Conservation (phyloP, 2,888 invertebrate genomes). For the Mimumesa dahlbomi region DNA sequence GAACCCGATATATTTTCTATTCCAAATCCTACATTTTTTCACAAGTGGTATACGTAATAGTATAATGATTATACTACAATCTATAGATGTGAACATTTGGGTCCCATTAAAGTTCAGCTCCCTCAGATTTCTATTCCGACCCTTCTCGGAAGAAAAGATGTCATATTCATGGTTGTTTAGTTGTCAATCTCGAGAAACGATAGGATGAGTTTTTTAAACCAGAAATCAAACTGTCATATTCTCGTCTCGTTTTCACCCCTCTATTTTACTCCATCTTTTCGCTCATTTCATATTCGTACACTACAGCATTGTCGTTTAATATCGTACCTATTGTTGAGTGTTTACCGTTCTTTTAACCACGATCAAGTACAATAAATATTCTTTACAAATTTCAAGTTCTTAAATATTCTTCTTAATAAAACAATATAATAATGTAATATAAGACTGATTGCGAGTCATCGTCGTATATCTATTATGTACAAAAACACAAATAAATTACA, state of each 20-base stretch:
- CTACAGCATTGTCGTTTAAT: slow-evolving; percentile 48
- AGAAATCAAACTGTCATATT: slow-evolving; percentile 64
- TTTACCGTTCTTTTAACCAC: neutral
- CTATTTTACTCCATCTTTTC: slow-evolving; percentile 44
- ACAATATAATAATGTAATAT: too few species aligned
- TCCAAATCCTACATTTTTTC: too few species aligned
- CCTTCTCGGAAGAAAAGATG: slow-evolving; percentile 61
- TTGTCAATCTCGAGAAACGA: slow-evolving; percentile 69
- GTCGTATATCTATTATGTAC: too few species aligned
- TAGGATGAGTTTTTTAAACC: slow-evolving; percentile 47
- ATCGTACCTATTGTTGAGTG: neutral
- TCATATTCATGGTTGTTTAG: slow-evolving; percentile 69
- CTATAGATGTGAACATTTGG: slow-evolving; percentile 19
- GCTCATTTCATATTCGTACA: slow-evolving; percentile 64
- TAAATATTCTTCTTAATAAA: neutral
- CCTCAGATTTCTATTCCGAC: slow-evolving; percentile 33
- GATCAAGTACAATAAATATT: neutral
- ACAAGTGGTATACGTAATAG: too few species aligned
- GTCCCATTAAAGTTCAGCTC: slow-evolving; percentile 46
- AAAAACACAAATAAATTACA: too few species aligned
- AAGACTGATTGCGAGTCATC: too few species aligned
- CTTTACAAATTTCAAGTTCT: neutral
- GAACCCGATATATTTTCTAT: too few species aligned
- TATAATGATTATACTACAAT: too few species aligned
- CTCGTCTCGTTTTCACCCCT: slow-evolving; percentile 35